phyloP scores from a whole-genome alignment of 37 sponge, comb jelly and placozoan genomes.

The Eunapius fragilis region DNA sequence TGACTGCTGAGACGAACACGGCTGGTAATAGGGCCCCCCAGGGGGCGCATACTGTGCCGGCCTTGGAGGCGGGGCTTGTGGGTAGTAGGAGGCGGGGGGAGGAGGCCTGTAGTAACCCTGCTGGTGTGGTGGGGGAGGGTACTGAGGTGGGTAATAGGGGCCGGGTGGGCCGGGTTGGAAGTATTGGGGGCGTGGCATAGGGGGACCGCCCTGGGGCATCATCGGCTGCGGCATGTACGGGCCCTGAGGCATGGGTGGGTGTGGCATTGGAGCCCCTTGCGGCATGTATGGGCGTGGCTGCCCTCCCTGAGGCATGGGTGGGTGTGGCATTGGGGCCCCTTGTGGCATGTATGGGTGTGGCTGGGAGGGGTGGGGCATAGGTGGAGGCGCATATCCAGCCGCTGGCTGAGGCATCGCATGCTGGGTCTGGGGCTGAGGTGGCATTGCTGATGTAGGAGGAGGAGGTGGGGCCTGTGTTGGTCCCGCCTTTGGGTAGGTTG shows the following conservation, averaged over 20 bases:
- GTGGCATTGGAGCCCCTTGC: background rate
- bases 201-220: background rate
- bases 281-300: background rate
- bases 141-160: background rate
- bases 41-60: background rate
- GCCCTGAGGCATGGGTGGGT: background rate
- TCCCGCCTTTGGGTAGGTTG: slow-evolving; percentile 35
- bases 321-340: too few species aligned
- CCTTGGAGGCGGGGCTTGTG: background rate
- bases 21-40: background rate
- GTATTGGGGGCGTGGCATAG: background rate
- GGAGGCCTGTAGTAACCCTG: background rate
- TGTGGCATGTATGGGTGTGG: background rate
- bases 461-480: background rate
- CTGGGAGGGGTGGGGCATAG: slow-evolving; percentile 1
- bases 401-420: background rate
- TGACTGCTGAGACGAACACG: slow-evolving; percentile 19
- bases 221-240: background rate
- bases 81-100: background rate
- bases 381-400: slow-evolving; percentile 1
- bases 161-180: background rate
- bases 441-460: background rate
- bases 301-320: background rate
- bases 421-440: background rate
- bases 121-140: slow-evolving; percentile 3